Evolutionary conservation across 2,888 invertebrate genomes (phyloP), one percentile per base, ranked within the genome.

Genomic region (Galerucella calmariensis): DNA sequence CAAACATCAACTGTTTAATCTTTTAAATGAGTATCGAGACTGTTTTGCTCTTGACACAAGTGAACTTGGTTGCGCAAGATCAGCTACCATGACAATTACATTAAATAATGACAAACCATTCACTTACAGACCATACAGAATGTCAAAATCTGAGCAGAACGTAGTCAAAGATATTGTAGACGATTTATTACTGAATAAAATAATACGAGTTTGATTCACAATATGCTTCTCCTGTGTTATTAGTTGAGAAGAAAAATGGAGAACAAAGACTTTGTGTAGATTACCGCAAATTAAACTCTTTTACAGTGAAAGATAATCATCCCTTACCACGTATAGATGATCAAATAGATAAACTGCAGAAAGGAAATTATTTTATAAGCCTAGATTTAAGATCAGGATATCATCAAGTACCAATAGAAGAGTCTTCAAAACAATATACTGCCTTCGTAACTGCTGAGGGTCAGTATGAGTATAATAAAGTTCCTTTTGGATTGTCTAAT

Each of bases 191-290:
- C 35, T 35, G 35, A 6, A 35, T 35, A 6, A 5, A 35, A 35
- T 35, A 6, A 35, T 35, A 35, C 35, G 77, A 11, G 63, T 79
- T 77, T 1, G 73, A 77, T 20, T 81, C 80, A 24, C 59, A 74
- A n/a, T 81, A 76, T 68, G 70, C 77, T 0, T 80, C 78, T 6
- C 79, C 80, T 1, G 73, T 80, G 16, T 62, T 80, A 48, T 53
- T 81, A 1, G 79, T 80, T 11, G 73, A 71, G 66, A 81, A 81
- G 73, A 79, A 78, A 74, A 80, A 78, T n/a, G n/a, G n/a, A n/a
- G n/a, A n/a, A n/a, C n/a, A 78, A 63, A 71, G 78, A 78, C 35
- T 35, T 35, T 35, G 35, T 35, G 35, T 35, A 0, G 35, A 35
- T 35, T 35, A 35, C 35, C 35, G 35, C 4, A 35, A 35, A 35